Base-by-base conservation (phyloP, 1,140 invertebrate genomes). In the Amphibalanus amphitrite region DNA sequence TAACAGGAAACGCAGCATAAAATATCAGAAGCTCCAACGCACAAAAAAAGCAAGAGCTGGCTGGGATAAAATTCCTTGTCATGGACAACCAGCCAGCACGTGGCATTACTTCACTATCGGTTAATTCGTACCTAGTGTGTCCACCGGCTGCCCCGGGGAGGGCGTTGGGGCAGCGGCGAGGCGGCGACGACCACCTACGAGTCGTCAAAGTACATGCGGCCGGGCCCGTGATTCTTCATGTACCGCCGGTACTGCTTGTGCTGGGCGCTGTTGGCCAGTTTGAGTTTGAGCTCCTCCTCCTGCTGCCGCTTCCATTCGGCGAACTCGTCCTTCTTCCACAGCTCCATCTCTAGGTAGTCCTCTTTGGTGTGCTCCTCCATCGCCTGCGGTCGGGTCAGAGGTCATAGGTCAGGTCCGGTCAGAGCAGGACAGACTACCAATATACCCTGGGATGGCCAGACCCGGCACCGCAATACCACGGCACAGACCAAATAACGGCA, bases 251-350 rank as follows among this genome's bases (percentile, higher is more conserved):
- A 91, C 71, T 88, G 85, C 80, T 91, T 91, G 77, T 90, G 89
- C 77, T 86, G 84, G 67, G 87, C 87, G 82, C 85, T 90, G 79
- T 90, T 87, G 17, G 89, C 89, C 76, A 91, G 78, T 78, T 90
- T 87, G 74, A 87, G 87, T 77, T 91, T 92, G 75, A 87, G 84
- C 78, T 91, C 88, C 75, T 91, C 90, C 75, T 95, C 91, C 80
- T 91, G 87, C 73, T 86, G 82, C 74, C 85, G 80, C 79, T 92
- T 91, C 91, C 91, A 95, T 71, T 78, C 79, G 69, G 81, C 75
- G 81, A 90, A 94, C 47, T 92, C 90, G 30, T 88, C 86, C 77
- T 86, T 86, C 64, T 88, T 86, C 93, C 93, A 95, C 33, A 95
- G 79, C 78, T 93, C 86, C 76, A 85, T 78, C 68, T 86, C 80